A percentile compares a stretch with the other conserved stretches of the same genome.
phyloP scores from a whole-genome alignment of 2,888 invertebrate genomes.

The Phymatocera aterrima region DNA sequence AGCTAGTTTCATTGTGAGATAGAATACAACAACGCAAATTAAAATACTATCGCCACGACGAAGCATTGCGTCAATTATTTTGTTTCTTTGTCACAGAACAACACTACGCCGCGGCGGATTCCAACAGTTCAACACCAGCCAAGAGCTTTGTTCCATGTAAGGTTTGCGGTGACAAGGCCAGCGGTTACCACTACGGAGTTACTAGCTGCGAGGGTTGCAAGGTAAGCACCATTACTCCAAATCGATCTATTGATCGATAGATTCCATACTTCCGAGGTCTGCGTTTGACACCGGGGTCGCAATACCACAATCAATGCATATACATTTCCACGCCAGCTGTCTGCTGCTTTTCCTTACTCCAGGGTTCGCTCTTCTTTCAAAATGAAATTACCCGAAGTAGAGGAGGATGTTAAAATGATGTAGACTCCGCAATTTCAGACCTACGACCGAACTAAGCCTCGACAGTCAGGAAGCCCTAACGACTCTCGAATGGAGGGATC shows the following conservation, averaged over 20 bases:
- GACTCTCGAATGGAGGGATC: not conserved
- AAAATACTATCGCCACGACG: not conserved
- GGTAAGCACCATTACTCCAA: constrained; percentile 78
- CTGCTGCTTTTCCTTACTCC: not conserved
- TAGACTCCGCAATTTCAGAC: constrained; percentile 5
- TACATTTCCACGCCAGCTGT: not conserved
- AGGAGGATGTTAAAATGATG: not conserved
- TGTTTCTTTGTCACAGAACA: constrained; percentile 62
- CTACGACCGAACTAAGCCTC: not conserved
- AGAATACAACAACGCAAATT: not conserved
- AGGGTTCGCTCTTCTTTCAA: too few species aligned
- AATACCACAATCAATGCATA: not conserved
- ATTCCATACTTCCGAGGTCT: constrained; percentile 5
- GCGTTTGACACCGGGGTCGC: not conserved
- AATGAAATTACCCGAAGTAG: too few species aligned
- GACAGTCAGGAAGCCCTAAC: constrained; percentile 3
- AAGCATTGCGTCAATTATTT: constrained; percentile 44
- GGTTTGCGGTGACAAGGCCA: constrained; percentile 97
- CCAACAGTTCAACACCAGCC: constrained; percentile 85
- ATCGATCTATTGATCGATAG: constrained; percentile 26
- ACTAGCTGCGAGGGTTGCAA: constrained; percentile 99
- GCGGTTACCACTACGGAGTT: constrained; percentile 98
- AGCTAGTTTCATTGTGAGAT: too few species aligned
- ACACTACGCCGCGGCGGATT: constrained; percentile 87
- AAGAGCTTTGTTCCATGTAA: constrained; percentile 96